A percentile compares a stretch with the other conserved stretches of the same genome.
phyloP scores from a whole-genome alignment of 2,113 vertebrate genomes.

The Rhegmatorhina hoffmannsi region DNA sequence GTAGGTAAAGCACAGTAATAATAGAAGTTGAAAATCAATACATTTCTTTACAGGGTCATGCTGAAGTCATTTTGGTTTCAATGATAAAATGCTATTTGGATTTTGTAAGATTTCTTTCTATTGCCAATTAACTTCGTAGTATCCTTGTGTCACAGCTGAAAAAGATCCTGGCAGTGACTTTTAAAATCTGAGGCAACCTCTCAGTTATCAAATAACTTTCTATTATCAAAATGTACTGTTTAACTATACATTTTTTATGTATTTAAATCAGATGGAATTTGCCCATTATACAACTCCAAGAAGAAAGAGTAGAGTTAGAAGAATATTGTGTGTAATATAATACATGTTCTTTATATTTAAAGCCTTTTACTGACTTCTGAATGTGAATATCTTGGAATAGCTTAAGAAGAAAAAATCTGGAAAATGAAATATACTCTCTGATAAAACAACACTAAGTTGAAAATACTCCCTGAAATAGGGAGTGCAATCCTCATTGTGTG shows the following conservation, averaged over 20 bases:
- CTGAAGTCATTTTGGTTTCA: slow-evolving; percentile 68
- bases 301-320: not conserved
- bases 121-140: slow-evolving; percentile 56
- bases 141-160: slow-evolving; percentile 15
- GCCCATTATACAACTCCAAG: not conserved
- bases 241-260: not conserved
- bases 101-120: slow-evolving; percentile 54
- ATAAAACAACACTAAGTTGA: not conserved
- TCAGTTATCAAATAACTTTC: not conserved
- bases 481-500: not conserved
- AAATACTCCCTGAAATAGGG: not conserved
- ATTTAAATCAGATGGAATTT: not conserved
- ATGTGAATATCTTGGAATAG: not conserved
- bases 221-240: not conserved
- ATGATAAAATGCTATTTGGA: slow-evolving; percentile 69
- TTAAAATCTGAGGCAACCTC: not conserved
- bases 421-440: not conserved
- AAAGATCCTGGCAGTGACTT: not conserved
- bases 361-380: not conserved
- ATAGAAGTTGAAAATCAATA: slow-evolving; percentile 76
- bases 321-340: not conserved
- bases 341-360: not conserved
- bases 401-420: not conserved
- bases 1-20: slow-evolving; percentile 70
- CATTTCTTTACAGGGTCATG: slow-evolving; percentile 60